phyloP scores from a whole-genome alignment of 2,113 vertebrate genomes.

The Calcarius ornatus region DNA sequence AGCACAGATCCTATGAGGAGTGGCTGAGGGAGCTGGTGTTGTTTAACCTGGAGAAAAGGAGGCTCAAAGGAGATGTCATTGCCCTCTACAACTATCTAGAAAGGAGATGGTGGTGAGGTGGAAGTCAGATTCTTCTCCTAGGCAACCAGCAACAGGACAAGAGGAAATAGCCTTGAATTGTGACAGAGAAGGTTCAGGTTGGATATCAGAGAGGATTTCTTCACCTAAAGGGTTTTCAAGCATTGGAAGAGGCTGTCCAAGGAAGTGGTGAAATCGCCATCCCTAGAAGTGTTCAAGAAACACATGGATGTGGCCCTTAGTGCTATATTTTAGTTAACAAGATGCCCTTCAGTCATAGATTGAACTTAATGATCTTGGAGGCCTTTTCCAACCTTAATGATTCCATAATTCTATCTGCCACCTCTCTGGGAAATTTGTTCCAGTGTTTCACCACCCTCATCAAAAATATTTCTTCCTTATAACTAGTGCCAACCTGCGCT shows the following conservation, averaged over 20 bases:
- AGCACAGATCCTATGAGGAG: not conserved
- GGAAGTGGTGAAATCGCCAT: not conserved
- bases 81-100: not conserved
- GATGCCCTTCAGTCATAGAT: not conserved
- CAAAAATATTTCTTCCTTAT: not conserved
- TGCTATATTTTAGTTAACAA: not conserved
- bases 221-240: not conserved
- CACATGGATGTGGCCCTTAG: not conserved
- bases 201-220: not conserved
- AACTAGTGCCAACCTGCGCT: not conserved
- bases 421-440: not conserved
- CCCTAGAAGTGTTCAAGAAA: not conserved
- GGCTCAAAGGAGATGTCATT: accelerated
- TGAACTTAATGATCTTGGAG: not conserved
- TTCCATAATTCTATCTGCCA: not conserved
- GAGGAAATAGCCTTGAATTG: not conserved
- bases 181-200: not conserved
- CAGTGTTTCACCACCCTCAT: not conserved
- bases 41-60: not conserved
- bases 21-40: not conserved
- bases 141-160: not conserved
- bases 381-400: not conserved
- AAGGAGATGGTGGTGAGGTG: not conserved
- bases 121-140: not conserved
- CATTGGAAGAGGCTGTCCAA: not conserved